Evolutionary conservation across 2,888 invertebrate species (phyloP), one percentile per base, ranked within the genome.

Genomic region (Cistogaster globosa): DNA sequence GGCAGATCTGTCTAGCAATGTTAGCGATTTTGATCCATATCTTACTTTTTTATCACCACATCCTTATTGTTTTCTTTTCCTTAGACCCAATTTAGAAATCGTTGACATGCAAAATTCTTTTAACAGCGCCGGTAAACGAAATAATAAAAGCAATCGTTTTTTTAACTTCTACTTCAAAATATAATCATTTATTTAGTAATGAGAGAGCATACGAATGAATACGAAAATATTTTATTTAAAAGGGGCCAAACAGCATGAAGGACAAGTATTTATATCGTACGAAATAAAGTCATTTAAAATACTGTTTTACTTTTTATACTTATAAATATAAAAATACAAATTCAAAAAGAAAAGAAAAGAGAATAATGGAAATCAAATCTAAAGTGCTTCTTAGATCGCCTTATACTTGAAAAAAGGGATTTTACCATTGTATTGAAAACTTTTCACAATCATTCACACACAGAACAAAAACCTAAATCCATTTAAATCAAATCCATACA

Each of bases 281-380:
- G 45, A 42, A 78, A 68, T 32, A 72, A 77, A 72, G 58, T 83
- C 63, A 78, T 83, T 74, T 78, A 36, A 58, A 83, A 83, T 74
- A 58, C 63, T 38, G 62, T 20, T 71, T 77, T 45, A 8, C n/a
- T 72, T 67, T 60, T 32, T 53, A 60, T 68, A 36, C 20, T 51
- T 36, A 53, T 36, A 2, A 32, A 62, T 45, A 57, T 8, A 51
- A 68, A 16, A 77, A 76, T 26, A n/a, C 5, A 22, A 68, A 38
- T 53, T 67, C 36, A 26, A 26, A 26, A 2, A 26, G 26, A 26
- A 26, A 63, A 81, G 32, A 65, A 79, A 26, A 68, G n/a, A 81
- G 55, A 77, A 79, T 67, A 81, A 74, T 82, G 71, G 63, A 75
- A 71, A 76, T 72, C 74, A 80, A 84, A 84, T 57, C 74, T 72